Evolutionary conservation across 2,797 vertebrate genomes (phyloP), one percentile per base, ranked within the genome.

Genomic region (Aeoliscus strigatus): DNA sequence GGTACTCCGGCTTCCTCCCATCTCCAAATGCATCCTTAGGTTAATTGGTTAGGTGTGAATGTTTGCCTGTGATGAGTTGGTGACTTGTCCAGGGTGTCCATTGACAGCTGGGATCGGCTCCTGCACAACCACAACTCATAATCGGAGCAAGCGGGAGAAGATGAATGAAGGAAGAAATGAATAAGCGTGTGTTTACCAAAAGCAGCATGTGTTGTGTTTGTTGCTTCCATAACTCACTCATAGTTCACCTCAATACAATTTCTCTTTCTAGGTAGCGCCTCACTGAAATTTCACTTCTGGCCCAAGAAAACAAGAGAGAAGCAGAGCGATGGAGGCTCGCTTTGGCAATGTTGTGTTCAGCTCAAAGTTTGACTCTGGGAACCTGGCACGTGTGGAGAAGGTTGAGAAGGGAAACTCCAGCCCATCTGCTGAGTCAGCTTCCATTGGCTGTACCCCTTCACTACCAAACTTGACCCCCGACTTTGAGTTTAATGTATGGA

Each of bases 331-430:
- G 95, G 95, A 97, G 84, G 75, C 89, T 64, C 89, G 91, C 47
- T 93, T 94, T 51, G 94, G 94, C 15, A 92, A 87, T 48, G 73
- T 96, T 42, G 85, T 94, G 66, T 97, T 98, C 85, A 95, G 93
- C 80, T 96, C 95, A 59, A 90, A 83, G 75, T 97, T 97, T 75
- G 95, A 97, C 72, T 96, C 94, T 1, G 95, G 94, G 9, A 98
- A 97, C 73, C 78, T 98, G 58, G 91, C 87, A 1, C 90, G 88
- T 0, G 94, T 96, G 63, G 94, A 95, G 49, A 92, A 90, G 57
- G 91, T 93, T 63, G 88, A 88, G 6, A 81, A 79, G 16, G 27
- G 57, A 4, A 80, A 68, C 24, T 50, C 34, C 1, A 89, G 87
- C 16, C 68, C 47, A 2, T 75, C 88, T 1, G 64, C 70, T 0